Evolutionary conservation across 2,888 invertebrate species (phyloP).

Genomic region (Syrphus vitripennis): DNA sequence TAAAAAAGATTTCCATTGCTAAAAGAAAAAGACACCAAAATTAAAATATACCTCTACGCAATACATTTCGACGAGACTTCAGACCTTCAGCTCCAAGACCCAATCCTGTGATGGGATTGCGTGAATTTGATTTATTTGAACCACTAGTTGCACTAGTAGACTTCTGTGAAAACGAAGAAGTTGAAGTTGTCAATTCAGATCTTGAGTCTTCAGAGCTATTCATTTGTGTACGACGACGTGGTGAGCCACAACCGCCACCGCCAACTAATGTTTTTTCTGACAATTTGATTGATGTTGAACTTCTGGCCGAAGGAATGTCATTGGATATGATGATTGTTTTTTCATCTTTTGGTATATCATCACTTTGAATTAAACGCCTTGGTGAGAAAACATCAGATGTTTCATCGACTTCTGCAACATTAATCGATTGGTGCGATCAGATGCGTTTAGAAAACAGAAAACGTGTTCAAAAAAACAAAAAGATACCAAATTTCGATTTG

Average conservation of each 20-base stretch:
- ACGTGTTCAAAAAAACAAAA: not conserved
- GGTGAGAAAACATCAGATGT: slow-evolving; percentile 27
- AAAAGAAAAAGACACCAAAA: slow-evolving; percentile 17
- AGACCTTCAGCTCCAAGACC: slow-evolving; percentile 74
- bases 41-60: slow-evolving; percentile 72
- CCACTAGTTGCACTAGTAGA: slow-evolving; percentile 44
- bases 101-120: slow-evolving; percentile 77
- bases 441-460: slow-evolving; percentile 13
- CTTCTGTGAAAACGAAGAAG: slow-evolving; percentile 43
- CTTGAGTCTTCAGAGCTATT: slow-evolving; percentile 51
- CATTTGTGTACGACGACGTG: slow-evolving; percentile 7
- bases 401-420: slow-evolving; percentile 57
- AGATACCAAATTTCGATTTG: not conserved
- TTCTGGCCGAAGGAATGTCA: slow-evolving; percentile 41
- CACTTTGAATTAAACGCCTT: slow-evolving; percentile 8
- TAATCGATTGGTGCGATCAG: slow-evolving; percentile 48
- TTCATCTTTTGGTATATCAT: slow-evolving; percentile 16
- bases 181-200: slow-evolving; percentile 43
- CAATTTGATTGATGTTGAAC: slow-evolving; percentile 38
- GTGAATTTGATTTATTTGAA: slow-evolving; percentile 62
- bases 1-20: not conserved
- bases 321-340: slow-evolving; percentile 8
- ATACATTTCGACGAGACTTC: slow-evolving; percentile 73
- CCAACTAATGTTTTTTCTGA: slow-evolving; percentile 32
- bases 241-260: slow-evolving; percentile 5